Base-by-base conservation (phyloP, 2,113 vertebrate species). In the Anhinga rufa region DNA sequence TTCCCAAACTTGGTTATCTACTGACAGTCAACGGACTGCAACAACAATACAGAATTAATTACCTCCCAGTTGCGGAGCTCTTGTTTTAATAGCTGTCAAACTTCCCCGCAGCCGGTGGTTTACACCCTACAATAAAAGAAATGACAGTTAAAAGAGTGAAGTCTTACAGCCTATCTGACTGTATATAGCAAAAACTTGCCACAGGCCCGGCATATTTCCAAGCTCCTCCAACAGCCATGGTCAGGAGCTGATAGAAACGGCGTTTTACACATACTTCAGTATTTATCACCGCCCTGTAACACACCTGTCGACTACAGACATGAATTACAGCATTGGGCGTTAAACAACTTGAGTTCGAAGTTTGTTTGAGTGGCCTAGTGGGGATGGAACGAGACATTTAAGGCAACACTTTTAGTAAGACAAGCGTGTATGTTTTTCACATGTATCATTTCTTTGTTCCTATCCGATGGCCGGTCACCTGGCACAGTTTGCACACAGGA, bases 31-130 rank as follows among this genome's bases (percentile, higher is more conserved):
- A 20, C 12, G 21, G 48, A 48, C 18, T 17, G 52, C 26, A 55
- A 11, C 12, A 12, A 5, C 25, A 22, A 4, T 3, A 18, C 9
- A 44, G n/a, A 69, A 66, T 29, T 19, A 4, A 12, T 98, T 96
- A 99, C 99, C 99, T 98, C 99, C 99, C 57, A 99, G 94, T 19
- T 99, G 99, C 38, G 99, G 99, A 24, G 99, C 99, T 97, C 99
- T 98, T 72, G 99, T 99, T 96, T 98, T 99, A 92, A 99, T 98
- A 40, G 99, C 99, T 8, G 99, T 99, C 97, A 99, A 77, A 79
- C 99, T 99, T 8, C 99, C 99, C 74, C 96, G 98, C 88, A 99
- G 98, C 77, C 99, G 98, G 97, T 99, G 99, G 96, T 97, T 99
- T 79, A 99, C 98, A 24, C 99, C 99, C 99, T 99, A 51, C 14